Evolutionary conservation across 2,888 invertebrate genomes (phyloP).

Genomic region (Ephialtes manifestator): DNA sequence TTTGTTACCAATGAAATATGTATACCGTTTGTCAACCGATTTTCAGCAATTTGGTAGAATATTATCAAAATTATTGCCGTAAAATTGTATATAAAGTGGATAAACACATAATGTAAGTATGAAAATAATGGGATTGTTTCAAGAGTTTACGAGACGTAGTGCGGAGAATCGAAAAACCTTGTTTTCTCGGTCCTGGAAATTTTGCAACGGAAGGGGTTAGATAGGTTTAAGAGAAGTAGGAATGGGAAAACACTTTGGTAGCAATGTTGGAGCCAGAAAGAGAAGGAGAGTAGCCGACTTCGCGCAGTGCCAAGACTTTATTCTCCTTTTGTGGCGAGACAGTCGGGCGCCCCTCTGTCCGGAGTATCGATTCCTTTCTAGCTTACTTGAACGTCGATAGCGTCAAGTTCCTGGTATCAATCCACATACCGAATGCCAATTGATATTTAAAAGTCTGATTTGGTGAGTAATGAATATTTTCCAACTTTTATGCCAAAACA

Average conservation of each 20-base stretch:
- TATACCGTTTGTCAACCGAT: too few species aligned
- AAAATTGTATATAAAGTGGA: too few species aligned
- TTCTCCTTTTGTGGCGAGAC: constrained; percentile 72
- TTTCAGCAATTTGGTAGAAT: too few species aligned
- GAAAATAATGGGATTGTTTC: not conserved
- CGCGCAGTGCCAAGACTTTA: constrained; percentile 66
- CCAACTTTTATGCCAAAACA: not conserved
- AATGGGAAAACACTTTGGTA: constrained; percentile 43
- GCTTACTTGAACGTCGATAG: constrained; percentile 63
- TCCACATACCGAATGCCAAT: constrained; percentile 25
- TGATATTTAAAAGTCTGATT: not conserved
- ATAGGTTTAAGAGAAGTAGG: not conserved
- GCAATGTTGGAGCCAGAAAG: not conserved
- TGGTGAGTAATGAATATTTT: not conserved
- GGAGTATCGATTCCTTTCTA: constrained; percentile 63
- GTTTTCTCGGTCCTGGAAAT: constrained; percentile 14
- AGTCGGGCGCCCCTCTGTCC: constrained; percentile 66
- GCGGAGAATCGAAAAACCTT: constrained; percentile 9
- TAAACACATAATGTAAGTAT: too few species aligned
- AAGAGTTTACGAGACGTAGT: not conserved
- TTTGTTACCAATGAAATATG: too few species aligned
- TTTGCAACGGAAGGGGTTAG: constrained; percentile 2
- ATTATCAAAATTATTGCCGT: too few species aligned
- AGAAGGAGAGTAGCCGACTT: constrained; percentile 54
- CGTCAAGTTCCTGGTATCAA: constrained; percentile 57